These are phyloP conservation scores for Diplosoma virens DNA, from an alignment of 23 tunicate genomes.

Conservation along the genomic window DNA sequence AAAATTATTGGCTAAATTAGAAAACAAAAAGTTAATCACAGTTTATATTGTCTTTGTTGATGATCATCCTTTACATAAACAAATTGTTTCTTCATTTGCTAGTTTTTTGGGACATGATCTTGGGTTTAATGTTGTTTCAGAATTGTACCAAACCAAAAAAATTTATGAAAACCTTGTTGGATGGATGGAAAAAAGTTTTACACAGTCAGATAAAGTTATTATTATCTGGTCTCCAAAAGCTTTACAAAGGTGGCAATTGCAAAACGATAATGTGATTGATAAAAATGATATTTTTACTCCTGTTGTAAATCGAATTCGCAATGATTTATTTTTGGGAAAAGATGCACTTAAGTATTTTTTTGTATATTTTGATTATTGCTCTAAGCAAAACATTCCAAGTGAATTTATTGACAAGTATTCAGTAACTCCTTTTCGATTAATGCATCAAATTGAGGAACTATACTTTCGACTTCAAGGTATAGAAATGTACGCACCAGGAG, in stretches of 20 bases:
- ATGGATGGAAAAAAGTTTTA: conserved; percentile 50
- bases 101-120: conserved; percentile 44
- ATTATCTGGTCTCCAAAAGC: conserved; percentile 80
- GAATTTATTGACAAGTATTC: conserved; percentile 22
- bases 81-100: conserved; percentile 46
- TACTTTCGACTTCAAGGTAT: conserved; percentile 46
- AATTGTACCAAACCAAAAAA: conserved; percentile 25
- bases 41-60: conserved; percentile 45
- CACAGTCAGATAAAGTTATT: conserved; percentile 50
- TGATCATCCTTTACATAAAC: conserved; percentile 53
- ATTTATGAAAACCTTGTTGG: conserved; percentile 9
- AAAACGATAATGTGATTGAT: neutral
- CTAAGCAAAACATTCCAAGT: conserved; percentile 22
- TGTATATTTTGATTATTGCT: conserved; percentile 62
- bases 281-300: conserved; percentile 64
- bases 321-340: conserved; percentile 42
- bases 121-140: conserved; percentile 52
- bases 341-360: conserved; percentile 46
- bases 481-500: conserved; percentile 45
- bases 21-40: no score
- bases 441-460: conserved; percentile 51
- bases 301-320: conserved; percentile 31
- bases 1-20: no score
- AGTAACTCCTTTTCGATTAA: conserved; percentile 22
- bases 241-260: conserved; percentile 9